Conservation (phyloP, 2,113 vertebrate species). For the Sylvilagus bachmani region DNA sequence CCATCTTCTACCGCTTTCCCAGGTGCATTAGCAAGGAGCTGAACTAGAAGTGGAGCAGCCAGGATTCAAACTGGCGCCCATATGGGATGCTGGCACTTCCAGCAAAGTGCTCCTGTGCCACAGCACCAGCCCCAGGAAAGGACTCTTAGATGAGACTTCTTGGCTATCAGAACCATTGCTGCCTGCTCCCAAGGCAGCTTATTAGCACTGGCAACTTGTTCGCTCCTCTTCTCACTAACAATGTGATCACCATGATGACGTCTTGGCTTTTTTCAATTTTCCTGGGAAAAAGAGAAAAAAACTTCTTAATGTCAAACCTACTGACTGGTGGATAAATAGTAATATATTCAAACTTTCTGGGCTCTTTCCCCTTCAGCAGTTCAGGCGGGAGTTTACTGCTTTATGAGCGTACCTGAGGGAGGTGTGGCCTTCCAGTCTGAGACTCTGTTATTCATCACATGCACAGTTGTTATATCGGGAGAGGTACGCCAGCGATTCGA, state of each 20-base stretch:
- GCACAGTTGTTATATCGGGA: neutral
- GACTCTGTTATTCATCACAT: neutral
- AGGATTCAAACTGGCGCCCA: too few relatives aligned
- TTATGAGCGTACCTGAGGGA: neutral
- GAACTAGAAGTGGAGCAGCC: too few relatives aligned
- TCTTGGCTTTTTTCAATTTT: neutral
- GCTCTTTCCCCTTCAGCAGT: neutral
- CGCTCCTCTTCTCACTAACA: too few relatives aligned
- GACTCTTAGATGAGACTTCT: neutral
- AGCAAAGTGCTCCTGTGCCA: too few relatives aligned
- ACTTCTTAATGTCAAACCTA: neutral
- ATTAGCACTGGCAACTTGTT: neutral
- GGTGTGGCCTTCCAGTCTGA: neutral
- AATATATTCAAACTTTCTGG: neutral
- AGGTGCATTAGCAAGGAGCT: too few relatives aligned
- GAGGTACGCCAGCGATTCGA: neutral
- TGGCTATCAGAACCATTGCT: neutral
- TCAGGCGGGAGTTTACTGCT: neutral
- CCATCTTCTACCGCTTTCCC: too few relatives aligned
- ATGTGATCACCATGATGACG: neutral
- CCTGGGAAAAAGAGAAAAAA: neutral
- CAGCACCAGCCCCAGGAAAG: too few relatives aligned
- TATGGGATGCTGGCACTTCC: too few relatives aligned
- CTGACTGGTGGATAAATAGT: neutral
- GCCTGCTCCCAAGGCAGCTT: neutral